A percentile compares a stretch with the other conserved stretches of the same genome.
phyloP scores from a whole-genome alignment of 2,797 vertebrate genomes.

The Syndactyla subalaris region DNA sequence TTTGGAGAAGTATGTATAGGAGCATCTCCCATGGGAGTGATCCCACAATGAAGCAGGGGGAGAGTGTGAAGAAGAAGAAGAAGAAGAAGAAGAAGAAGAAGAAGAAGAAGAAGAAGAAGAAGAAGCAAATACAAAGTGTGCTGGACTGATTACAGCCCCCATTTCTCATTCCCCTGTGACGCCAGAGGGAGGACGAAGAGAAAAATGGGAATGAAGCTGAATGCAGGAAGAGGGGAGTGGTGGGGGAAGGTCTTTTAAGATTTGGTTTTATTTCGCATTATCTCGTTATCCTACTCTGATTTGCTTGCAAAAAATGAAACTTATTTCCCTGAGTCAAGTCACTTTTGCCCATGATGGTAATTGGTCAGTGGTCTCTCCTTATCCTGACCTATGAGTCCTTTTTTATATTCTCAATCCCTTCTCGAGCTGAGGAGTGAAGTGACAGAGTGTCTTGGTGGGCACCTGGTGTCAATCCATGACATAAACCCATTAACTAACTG shows the following conservation, averaged over 20 bases:
- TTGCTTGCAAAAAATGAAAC: not conserved
- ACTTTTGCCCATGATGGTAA: not conserved
- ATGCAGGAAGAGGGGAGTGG: not conserved
- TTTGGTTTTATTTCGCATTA: not conserved
- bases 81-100: fast-evolving
- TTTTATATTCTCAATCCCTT: not conserved
- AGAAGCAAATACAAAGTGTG: not conserved
- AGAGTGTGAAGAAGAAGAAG: not conserved
- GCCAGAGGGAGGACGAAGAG: not conserved
- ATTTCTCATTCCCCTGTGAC: fast-evolving
- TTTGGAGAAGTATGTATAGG: not conserved
- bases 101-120: fast-evolving
- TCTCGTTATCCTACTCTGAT: not conserved
- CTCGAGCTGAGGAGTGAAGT: not conserved
- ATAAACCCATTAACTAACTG: not conserved
- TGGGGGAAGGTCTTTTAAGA: not conserved
- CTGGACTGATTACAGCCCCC: not conserved
- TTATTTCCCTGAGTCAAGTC: not conserved
- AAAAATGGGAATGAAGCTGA: not conserved
- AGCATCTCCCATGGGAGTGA: not conserved
- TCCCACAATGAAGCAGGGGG: not conserved
- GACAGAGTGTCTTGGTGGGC: not conserved
- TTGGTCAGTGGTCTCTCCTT: not conserved
- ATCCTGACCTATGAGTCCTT: not conserved
- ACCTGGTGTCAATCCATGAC: not conserved